Percentiles rank a stretch among this genome's conserved stretches.
These are phyloP conservation scores for Stomorhina lunata DNA, from an alignment of 2,888 invertebrate genomes.

Conservation along the genomic window DNA sequence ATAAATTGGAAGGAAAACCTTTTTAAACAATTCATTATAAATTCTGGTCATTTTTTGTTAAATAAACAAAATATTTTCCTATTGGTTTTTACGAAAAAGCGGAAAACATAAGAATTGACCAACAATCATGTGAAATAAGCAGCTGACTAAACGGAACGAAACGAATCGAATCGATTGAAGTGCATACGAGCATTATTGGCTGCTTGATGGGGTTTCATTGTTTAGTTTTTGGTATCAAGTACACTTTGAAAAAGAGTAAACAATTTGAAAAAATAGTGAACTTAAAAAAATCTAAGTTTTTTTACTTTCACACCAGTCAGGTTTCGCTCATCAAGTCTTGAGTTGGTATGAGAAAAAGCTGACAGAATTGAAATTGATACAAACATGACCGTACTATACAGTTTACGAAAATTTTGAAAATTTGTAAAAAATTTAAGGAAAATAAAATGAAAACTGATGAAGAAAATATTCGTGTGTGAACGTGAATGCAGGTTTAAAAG, in stretches of 20 bases:
- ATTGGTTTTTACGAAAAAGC: background rate
- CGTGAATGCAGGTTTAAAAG: too few relatives aligned
- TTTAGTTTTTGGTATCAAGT: background rate
- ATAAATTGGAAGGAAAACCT: constrained; percentile 14
- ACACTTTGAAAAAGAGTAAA: background rate
- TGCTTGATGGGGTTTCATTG: background rate
- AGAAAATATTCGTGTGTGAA: too few relatives aligned
- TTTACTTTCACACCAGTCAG: too few relatives aligned
- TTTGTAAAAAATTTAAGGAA: too few relatives aligned
- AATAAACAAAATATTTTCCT: constrained; percentile 15
- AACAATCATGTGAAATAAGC: constrained; percentile 33
- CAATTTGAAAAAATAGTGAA: too few relatives aligned
- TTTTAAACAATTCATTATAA: background rate
- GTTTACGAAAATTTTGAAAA: too few relatives aligned
- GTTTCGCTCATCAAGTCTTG: too few relatives aligned
- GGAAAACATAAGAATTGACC: background rate
- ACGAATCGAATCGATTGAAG: constrained; percentile 23
- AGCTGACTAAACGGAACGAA: constrained; percentile 32
- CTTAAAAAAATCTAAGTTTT: too few relatives aligned
- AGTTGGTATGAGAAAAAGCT: too few relatives aligned
- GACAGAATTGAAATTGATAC: too few relatives aligned
- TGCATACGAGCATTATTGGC: background rate
- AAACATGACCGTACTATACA: too few relatives aligned
- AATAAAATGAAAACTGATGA: too few relatives aligned
- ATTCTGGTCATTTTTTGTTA: constrained; percentile 41